phyloP scores from a whole-genome alignment of 2,113 vertebrate genomes.

The Dasyprocta punctata region DNA sequence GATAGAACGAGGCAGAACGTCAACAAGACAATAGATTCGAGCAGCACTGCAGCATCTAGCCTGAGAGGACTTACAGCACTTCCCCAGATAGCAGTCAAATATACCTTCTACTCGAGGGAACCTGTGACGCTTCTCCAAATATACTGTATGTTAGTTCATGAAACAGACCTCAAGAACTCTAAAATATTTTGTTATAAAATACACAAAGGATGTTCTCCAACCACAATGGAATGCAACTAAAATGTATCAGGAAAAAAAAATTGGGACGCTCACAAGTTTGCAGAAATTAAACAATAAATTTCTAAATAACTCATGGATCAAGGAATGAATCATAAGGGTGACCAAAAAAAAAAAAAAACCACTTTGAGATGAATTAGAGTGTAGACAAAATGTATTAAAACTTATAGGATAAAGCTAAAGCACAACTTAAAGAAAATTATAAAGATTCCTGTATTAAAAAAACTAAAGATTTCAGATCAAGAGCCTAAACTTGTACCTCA shows the following conservation, averaged over 20 bases:
- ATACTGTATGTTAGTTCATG: background rate
- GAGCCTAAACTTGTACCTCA: background rate
- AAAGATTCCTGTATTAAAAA: background rate
- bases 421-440: background rate
- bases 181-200: background rate
- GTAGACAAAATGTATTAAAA: no score
- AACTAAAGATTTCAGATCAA: background rate
- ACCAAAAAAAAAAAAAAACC: background rate
- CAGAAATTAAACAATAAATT: background rate
- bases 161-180: background rate
- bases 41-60: background rate
- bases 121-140: background rate
- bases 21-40: background rate
- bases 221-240: background rate
- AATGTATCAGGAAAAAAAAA: background rate
- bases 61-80: background rate
- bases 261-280: background rate
- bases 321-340: background rate
- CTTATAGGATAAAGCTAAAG: background rate
- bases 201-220: background rate
- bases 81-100: background rate
- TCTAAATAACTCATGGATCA: background rate
- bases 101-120: background rate
- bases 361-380: background rate
- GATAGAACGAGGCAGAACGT: background rate